A percentile compares a stretch with the other conserved stretches of the same genome.
Conservation (phyloP, 1,140 invertebrate species). For the Formica selysi region DNA sequence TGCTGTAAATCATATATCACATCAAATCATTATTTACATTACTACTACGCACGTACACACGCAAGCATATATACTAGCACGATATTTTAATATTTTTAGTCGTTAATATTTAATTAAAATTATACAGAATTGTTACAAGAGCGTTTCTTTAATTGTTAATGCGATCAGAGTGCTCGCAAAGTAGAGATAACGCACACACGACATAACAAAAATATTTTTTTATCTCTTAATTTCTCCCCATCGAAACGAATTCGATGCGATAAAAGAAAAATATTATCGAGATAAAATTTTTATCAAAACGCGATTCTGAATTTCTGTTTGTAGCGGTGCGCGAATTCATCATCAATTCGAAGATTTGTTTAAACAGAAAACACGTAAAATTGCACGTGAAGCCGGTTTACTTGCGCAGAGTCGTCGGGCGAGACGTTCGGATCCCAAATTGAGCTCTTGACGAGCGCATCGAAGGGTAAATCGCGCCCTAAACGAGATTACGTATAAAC, state of each 20-base stretch:
- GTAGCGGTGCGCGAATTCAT: not conserved
- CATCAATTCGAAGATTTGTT: constrained; percentile 55
- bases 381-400: constrained; percentile 47
- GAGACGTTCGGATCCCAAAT: constrained; percentile 43
- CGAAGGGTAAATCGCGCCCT: constrained; percentile 6
- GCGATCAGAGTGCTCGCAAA: not conserved
- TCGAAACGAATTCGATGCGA: not conserved
- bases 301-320: constrained; percentile 15
- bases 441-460: not conserved
- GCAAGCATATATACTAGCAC: not conserved
- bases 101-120: too few species aligned
- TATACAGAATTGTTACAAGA: not conserved
- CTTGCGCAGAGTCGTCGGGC: constrained; percentile 33
- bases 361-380: constrained; percentile 62
- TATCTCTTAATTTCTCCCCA: not conserved
- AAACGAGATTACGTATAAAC: constrained; percentile 60
- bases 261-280: constrained; percentile 4
- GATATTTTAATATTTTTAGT: not conserved
- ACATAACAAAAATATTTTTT: not conserved
- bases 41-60: not conserved
- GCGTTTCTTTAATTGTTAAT: not conserved
- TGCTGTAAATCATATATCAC: too few species aligned
- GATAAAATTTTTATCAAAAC: not conserved
- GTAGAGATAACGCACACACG: not conserved
- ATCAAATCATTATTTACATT: not conserved